Base-by-base conservation (phyloP, 2,888 invertebrate species). In the Drosophila subsilvestris region DNA sequence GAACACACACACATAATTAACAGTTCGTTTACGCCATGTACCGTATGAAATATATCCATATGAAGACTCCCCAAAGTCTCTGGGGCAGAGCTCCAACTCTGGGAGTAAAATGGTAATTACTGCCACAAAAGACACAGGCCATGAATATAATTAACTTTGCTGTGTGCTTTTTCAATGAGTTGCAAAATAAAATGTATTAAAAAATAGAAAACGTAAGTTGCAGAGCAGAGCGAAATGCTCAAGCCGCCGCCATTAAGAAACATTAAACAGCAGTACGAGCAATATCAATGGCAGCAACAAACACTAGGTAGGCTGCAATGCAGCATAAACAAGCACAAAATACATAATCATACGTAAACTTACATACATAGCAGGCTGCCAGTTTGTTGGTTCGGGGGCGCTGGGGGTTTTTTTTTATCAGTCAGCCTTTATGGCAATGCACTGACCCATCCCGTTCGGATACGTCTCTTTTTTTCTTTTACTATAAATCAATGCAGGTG, bases 321-420 rank as follows among this genome's bases (percentile, higher is more conserved):
- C 37, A 37, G 37, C 29, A 51, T 45, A 56, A 17, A 18, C 49
- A 57, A 49, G 27, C 22, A 20, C 17, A 62, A 79, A 68, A 76
- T 80, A 82, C 81, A 85, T 86, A 86, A 80, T 70, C 70, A 79
- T 75, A 70, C 74, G 74, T 82, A 74, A 82, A 82, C 86, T 82
- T 86, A 86, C 83, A 82, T 86, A 86, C 83, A 82, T 80, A 78
- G 72, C 72, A 65, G 55, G 65, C 65, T 65, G 65, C 63, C 62
- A 51, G 58, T 60, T 43, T 44, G 37, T 54, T 47, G 63, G 71
- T 48, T 54, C 59, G 61, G 58, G 61, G 67, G 62, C 56, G 55
- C 50, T 32, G 51, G 49, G 50, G 74, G 55, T 50, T 82, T 63
- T 77, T 80, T 82, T 72, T 79, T 79, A 80, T 83, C 84, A 80